A percentile compares a stretch with the other conserved stretches of the same genome.
Evolutionary conservation across 2,888 invertebrate genomes (phyloP).

Genomic region (Tineola bisselliella): DNA sequence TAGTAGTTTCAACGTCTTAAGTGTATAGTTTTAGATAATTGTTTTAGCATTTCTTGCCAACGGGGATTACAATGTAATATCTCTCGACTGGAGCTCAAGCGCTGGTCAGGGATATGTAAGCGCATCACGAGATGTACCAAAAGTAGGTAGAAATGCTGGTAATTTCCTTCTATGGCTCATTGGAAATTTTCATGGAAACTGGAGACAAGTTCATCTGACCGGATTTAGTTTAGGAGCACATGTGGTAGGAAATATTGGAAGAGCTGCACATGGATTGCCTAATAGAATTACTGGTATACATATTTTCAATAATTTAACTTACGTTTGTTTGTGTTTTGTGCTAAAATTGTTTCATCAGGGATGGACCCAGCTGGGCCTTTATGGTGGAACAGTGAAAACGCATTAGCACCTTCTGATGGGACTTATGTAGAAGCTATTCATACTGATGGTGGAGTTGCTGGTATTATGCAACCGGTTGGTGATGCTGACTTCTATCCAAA

Average conservation of each 20-base stretch:
- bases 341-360: conserved; percentile 21
- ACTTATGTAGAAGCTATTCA: conserved; percentile 43
- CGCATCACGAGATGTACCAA: conserved; percentile 37
- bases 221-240: conserved; percentile 63
- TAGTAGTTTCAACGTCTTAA: too few species aligned
- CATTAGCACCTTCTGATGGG: conserved; percentile 27
- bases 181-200: conserved; percentile 37
- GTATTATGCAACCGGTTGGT: conserved; percentile 29
- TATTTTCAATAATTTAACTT: too few species aligned
- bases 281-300: conserved; percentile 42
- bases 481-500: conserved; percentile 44
- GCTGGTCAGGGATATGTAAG: conserved; percentile 30
- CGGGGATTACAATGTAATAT: conserved; percentile 43
- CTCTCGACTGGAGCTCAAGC: conserved; percentile 44
- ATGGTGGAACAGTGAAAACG: conserved; percentile 29
- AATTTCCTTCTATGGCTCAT: conserved; percentile 48
- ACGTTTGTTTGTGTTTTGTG: background rate
- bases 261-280: conserved; percentile 25
- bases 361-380: conserved; percentile 45
- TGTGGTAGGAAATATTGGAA: conserved; percentile 44
- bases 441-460: conserved; percentile 36
- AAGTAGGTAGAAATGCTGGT: conserved; percentile 42
- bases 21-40: conserved; percentile 27
- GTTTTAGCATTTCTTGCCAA: conserved; percentile 30
- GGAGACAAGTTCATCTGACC: conserved; percentile 47